A percentile compares a stretch with the other conserved stretches of the same genome.
Conservation (phyloP, 2,888 invertebrate species). For the Meteorus cinctellus region DNA sequence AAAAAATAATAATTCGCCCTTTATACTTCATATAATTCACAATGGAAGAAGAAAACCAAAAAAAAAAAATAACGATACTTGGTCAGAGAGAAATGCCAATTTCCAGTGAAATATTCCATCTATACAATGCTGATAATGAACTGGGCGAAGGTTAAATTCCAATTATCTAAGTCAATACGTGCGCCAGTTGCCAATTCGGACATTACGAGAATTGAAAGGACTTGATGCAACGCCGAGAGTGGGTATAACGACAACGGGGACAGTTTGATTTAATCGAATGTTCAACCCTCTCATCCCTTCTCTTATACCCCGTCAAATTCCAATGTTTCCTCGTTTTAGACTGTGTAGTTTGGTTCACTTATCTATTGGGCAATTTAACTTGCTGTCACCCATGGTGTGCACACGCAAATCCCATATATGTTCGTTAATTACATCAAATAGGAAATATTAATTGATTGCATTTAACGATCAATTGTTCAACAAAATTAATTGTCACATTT, state of each 20-base stretch:
- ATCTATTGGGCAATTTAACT: slow-evolving; percentile 33
- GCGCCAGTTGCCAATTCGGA: slow-evolving; percentile 47
- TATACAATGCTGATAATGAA: slow-evolving; percentile 20
- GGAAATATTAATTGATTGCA: not conserved
- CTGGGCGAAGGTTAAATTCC: slow-evolving; percentile 49
- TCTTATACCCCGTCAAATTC: slow-evolving; percentile 13
- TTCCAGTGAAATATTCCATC: too few relatives aligned
- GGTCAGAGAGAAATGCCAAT: too few relatives aligned
- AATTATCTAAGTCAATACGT: slow-evolving; percentile 56
- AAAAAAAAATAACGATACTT: not conserved
- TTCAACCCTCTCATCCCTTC: slow-evolving; percentile 43
- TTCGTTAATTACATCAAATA: slow-evolving; percentile 7
- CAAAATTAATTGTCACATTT: not conserved
- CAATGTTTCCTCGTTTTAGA: slow-evolving; percentile 3
- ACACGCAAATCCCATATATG: not conserved
- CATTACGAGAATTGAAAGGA: slow-evolving; percentile 44
- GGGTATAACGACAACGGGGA: slow-evolving; percentile 45
- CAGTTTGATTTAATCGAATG: slow-evolving; percentile 50
- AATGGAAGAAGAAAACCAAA: too few relatives aligned
- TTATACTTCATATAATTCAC: too few relatives aligned
- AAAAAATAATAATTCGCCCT: too few relatives aligned
- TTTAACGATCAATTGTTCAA: not conserved
- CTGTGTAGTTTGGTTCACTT: slow-evolving; percentile 31
- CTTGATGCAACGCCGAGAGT: slow-evolving; percentile 26
- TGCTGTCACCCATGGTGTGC: slow-evolving; percentile 36